These are phyloP conservation scores for Lepidocyrtinus sp. DNA, from an alignment of 2,888 invertebrate genomes.

Conservation along the genomic window DNA sequence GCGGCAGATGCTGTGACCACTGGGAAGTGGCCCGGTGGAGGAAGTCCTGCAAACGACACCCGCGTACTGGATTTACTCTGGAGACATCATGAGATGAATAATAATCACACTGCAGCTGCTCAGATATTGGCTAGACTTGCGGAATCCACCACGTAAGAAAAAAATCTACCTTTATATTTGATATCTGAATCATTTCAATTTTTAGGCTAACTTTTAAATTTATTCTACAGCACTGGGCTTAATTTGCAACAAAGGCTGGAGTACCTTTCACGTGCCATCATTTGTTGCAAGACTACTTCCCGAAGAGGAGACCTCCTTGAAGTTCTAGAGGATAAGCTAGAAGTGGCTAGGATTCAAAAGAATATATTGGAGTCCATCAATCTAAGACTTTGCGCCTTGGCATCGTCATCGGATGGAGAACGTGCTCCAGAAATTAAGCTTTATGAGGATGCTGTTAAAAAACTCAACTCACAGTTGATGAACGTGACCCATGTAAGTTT, in stretches of 20 bases:
- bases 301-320: constrained; percentile 85
- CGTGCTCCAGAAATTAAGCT: constrained; percentile 58
- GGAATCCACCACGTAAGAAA: constrained; percentile 76
- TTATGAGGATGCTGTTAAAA: constrained; percentile 77
- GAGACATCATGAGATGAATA: constrained; percentile 95
- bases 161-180: neutral
- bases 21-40: constrained; percentile 70
- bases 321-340: constrained; percentile 93
- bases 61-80: constrained; percentile 87
- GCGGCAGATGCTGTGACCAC: constrained; percentile 71
- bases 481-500: constrained; percentile 85
- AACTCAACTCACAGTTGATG: constrained; percentile 85
- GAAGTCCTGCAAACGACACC: constrained; percentile 76
- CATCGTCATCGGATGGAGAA: constrained; percentile 71
- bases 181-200: neutral
- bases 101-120: constrained; percentile 93
- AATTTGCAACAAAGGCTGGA: constrained; percentile 86
- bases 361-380: constrained; percentile 77
- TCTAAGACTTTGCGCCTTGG: constrained; percentile 72
- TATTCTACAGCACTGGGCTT: constrained; percentile 79
- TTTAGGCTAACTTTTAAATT: neutral
- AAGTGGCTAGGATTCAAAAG: constrained; percentile 89
- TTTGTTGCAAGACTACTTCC: constrained; percentile 92
- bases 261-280: constrained; percentile 93
- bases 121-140: constrained; percentile 91